phyloP scores from a whole-genome alignment of 1,140 invertebrate species.

The Aporrectodea caliginosa region DNA sequence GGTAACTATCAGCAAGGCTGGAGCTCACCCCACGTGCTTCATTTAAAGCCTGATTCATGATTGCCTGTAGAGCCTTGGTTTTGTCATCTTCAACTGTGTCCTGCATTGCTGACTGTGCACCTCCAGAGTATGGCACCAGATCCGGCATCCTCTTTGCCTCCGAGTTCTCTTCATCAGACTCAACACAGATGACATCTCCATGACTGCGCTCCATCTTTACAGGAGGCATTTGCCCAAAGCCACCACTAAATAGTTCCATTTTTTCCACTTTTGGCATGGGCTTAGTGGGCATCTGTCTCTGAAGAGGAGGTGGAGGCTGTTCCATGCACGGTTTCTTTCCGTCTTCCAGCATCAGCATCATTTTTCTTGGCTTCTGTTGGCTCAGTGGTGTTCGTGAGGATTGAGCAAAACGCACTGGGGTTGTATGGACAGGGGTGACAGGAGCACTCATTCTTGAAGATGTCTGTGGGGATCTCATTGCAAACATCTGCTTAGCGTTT shows the following conservation, averaged over 20 bases:
- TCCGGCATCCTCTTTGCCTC: not conserved
- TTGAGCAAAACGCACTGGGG: too few species aligned
- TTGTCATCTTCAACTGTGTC: not conserved
- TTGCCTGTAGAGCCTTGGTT: not conserved
- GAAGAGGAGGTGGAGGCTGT: not conserved
- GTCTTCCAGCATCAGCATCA: not conserved
- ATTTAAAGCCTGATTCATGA: not conserved
- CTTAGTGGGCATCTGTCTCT: not conserved
- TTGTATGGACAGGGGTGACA: not conserved
- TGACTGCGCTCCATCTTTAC: not conserved
- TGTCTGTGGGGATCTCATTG: not conserved
- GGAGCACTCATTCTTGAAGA: not conserved
- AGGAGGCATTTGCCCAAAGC: not conserved
- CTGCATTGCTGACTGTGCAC: not conserved
- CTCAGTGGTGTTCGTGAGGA: not conserved
- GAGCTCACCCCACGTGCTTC: not conserved
- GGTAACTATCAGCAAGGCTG: not conserved
- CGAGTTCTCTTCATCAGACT: not conserved
- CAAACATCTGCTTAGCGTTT: not conserved
- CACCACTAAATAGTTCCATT: too few species aligned
- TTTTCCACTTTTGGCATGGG: not conserved
- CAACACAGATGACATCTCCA: not conserved
- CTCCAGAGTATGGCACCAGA: not conserved
- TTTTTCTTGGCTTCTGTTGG: not conserved
- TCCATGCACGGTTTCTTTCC: not conserved